Evolutionary conservation across 2,113 vertebrate genomes (phyloP), one percentile per base, ranked within the genome.

Genomic region (Neomonachus schauinslandi): DNA sequence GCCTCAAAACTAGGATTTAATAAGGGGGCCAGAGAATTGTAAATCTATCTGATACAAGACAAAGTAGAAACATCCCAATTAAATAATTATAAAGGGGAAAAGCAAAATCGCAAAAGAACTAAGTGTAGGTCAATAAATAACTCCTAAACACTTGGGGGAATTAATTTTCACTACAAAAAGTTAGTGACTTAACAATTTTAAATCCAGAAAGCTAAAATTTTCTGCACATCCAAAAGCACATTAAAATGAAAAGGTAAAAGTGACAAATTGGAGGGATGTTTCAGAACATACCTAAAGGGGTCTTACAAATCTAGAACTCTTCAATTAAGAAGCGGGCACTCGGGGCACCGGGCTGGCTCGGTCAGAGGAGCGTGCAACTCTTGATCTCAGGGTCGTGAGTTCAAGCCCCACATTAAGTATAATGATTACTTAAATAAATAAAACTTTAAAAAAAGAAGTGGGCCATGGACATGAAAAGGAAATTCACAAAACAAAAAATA

Each of bases 401-500:
- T 76, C 26, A 28, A 76, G 42, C 24, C 72, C 71, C 13, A 15
- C 42, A 4, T 49, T 28, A 42, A 77, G 8, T 16, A 28, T 31
- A 77, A 15, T 4, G 42, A 49, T 77, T 49, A 76, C 72, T 76
- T 76, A 46, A 76, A 74, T 74, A 74, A 74, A 42, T 74, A 74
- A 74, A 46, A 46, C 39, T 28, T 42, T 9, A 16, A 7, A 28
- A 28, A 46, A 14, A 46, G 39, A 74, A 22, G 36, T 22, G 12
- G 16, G 10, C 69, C 57, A 36, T 53, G 51, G 31, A 63, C 16
- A 42, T 31, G 26, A 85, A n/a, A 53, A 89, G 36, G 24, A 76
- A 89, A 76, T 81, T 90, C 16, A 82, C 19, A 80, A 90, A 97
- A 96, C 7, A 36, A 86, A 63, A 84, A 46, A 59, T 82, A 14